Conservation (phyloP, 2,113 vertebrate genomes). For the Scatophagus argus region DNA sequence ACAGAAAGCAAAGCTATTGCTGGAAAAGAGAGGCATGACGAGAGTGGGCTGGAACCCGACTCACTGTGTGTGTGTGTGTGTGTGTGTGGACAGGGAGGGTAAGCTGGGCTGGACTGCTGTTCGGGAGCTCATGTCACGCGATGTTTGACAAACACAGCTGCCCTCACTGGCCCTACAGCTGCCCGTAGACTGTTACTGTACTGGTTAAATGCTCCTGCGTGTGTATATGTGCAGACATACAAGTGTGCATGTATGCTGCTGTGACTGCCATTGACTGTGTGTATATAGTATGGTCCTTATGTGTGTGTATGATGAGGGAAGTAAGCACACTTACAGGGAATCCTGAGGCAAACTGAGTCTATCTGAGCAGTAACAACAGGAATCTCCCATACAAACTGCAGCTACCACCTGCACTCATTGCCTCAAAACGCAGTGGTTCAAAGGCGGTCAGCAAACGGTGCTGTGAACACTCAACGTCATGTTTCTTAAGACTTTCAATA, state of each 20-base stretch:
- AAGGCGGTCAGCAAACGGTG: background rate
- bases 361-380: slow-evolving; percentile 22
- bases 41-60: slow-evolving; percentile 67
- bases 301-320: slow-evolving; percentile 6
- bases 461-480: background rate
- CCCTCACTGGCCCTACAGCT: slow-evolving; percentile 73
- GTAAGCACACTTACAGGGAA: slow-evolving; percentile 18
- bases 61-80: slow-evolving; percentile 47
- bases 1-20: slow-evolving; percentile 83
- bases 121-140: slow-evolving; percentile 83
- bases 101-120: slow-evolving; percentile 74
- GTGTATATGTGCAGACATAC: slow-evolving; percentile 8
- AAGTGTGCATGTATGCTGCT: slow-evolving; percentile 8
- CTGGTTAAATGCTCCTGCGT: slow-evolving; percentile 36
- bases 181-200: slow-evolving; percentile 56
- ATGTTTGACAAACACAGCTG: slow-evolving; percentile 85
- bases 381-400: background rate
- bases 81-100: slow-evolving; percentile 51
- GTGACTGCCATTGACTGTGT: slow-evolving; percentile 31
- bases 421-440: slow-evolving; percentile 1
- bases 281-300: background rate
- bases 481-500: background rate
- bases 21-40: slow-evolving; percentile 79
- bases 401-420: slow-evolving; percentile 29
- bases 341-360: slow-evolving; percentile 28